Conservation (phyloP, 2,888 invertebrate species). For the Oscheius sp. region DNA sequence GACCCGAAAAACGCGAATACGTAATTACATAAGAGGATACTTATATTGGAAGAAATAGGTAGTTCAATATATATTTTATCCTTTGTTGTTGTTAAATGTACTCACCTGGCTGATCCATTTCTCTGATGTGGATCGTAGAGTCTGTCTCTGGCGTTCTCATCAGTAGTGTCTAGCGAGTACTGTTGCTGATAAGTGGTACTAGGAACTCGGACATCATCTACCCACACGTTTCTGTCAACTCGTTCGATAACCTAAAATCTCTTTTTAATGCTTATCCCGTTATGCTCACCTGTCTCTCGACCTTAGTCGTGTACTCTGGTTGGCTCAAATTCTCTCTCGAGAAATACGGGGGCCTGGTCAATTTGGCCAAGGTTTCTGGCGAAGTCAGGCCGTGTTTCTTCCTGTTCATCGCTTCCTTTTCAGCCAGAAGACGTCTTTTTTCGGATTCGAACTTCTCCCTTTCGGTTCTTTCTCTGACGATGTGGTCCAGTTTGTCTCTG, state of each 20-base stretch:
- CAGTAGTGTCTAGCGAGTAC: constrained; percentile 50
- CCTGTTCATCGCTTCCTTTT: constrained; percentile 64
- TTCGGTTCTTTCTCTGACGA: constrained; percentile 67
- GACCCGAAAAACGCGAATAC: too few relatives aligned
- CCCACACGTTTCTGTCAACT: constrained; percentile 70
- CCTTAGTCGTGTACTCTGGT: constrained; percentile 67
- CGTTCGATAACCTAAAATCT: constrained; percentile 68
- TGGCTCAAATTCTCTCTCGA: constrained; percentile 63
- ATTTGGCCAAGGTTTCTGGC: constrained; percentile 67
- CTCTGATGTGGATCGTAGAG: constrained; percentile 57
- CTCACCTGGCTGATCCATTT: constrained; percentile 57
- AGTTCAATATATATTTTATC: too few relatives aligned
- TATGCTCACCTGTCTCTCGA: constrained; percentile 57
- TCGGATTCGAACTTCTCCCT: constrained; percentile 69
- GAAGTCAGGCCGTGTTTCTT: constrained; percentile 56
- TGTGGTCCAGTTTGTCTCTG: constrained; percentile 66
- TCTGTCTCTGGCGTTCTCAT: constrained; percentile 50
- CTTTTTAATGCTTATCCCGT: neutral
- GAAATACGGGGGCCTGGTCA: constrained; percentile 70
- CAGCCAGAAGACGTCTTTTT: constrained; percentile 62
- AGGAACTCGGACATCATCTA: constrained; percentile 56
- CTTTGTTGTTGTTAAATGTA: too few relatives aligned
- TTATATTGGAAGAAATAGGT: too few relatives aligned
- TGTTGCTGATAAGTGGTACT: constrained; percentile 46
- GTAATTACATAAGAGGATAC: too few relatives aligned